Evolutionary conservation across 2,888 invertebrate species (phyloP).

Genomic region (Branchipolynoe longqiensis): DNA sequence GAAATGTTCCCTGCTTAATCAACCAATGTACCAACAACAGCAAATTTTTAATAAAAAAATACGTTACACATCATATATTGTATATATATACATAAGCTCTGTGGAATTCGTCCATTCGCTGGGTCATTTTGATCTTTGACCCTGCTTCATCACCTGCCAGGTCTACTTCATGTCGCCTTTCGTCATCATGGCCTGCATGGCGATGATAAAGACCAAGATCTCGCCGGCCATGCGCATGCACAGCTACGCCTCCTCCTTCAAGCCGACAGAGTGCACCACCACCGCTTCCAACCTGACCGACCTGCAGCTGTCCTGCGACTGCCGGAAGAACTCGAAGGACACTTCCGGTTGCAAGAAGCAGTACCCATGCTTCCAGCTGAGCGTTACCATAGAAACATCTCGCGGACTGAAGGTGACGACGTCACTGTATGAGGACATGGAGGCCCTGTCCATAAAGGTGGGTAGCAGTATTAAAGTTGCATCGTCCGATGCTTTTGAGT

Average conservation of each 20-base stretch:
- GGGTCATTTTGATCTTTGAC: no score
- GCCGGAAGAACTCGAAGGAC: neutral
- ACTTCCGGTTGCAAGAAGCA: neutral
- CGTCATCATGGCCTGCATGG: neutral
- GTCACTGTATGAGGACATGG: conserved; percentile 36
- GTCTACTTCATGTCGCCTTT: conserved; percentile 23
- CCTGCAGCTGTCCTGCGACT: conserved; percentile 10
- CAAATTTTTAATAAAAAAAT: no score
- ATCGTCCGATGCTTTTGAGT: no score
- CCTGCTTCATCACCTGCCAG: no score
- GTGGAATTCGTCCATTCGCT: no score
- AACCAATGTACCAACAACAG: no score
- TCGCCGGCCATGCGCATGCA: conserved; percentile 7
- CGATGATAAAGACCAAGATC: conserved; percentile 23
- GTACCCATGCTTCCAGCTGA: conserved; percentile 27
- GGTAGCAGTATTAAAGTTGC: no score
- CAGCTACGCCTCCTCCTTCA: neutral
- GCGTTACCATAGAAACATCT: neutral
- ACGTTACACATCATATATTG: no score
- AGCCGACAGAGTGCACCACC: conserved; percentile 12
- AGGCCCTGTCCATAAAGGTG: conserved; percentile 22
- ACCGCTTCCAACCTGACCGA: conserved; percentile 1
- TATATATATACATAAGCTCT: no score
- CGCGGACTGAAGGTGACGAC: conserved; percentile 19
- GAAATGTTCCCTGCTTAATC: no score